These are phyloP conservation scores for Chanos chanos DNA, from an alignment of 2,797 vertebrate genomes.

Conservation along the genomic window DNA sequence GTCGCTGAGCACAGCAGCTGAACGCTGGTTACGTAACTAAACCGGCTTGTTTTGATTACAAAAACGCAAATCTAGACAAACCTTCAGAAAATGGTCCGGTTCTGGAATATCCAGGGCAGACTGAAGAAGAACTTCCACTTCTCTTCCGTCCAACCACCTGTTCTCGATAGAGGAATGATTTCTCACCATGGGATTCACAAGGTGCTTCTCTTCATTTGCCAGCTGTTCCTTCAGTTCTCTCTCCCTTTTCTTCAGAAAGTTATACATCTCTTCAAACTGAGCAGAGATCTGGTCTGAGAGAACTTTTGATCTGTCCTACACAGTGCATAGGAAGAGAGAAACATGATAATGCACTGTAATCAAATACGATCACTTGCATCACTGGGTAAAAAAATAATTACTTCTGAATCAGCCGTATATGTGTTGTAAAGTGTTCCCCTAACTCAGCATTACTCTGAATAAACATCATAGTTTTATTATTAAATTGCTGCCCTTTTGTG, in stretches of 20 bases:
- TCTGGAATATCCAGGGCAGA: not conserved
- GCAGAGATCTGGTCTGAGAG: slow-evolving; percentile 12
- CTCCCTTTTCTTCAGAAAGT: slow-evolving; percentile 26
- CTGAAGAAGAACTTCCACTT: not conserved
- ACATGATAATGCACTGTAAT: too few relatives aligned
- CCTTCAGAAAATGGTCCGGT: slow-evolving; percentile 5
- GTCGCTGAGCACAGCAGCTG: too few relatives aligned
- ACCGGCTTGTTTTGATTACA: not conserved
- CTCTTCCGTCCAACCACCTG: slow-evolving; percentile 3
- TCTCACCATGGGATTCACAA: slow-evolving; percentile 4
- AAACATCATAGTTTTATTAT: too few relatives aligned
- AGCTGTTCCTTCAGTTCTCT: slow-evolving; percentile 23
- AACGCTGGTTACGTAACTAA: not conserved
- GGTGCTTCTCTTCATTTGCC: not conserved
- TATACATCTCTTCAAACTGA: slow-evolving; percentile 35
- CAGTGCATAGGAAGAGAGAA: too few relatives aligned
- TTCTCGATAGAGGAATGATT: slow-evolving; percentile 16
- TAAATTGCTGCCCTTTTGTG: too few relatives aligned
- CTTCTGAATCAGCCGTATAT: too few relatives aligned
- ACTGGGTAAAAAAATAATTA: too few relatives aligned
- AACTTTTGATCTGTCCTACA: slow-evolving; percentile 3
- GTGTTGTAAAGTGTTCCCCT: too few relatives aligned
- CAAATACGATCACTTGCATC: too few relatives aligned
- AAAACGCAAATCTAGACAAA: not conserved
- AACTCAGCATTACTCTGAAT: too few relatives aligned